These are phyloP conservation scores for Phania funesta DNA, from an alignment of 2,888 invertebrate species.

Conservation along the genomic window DNA sequence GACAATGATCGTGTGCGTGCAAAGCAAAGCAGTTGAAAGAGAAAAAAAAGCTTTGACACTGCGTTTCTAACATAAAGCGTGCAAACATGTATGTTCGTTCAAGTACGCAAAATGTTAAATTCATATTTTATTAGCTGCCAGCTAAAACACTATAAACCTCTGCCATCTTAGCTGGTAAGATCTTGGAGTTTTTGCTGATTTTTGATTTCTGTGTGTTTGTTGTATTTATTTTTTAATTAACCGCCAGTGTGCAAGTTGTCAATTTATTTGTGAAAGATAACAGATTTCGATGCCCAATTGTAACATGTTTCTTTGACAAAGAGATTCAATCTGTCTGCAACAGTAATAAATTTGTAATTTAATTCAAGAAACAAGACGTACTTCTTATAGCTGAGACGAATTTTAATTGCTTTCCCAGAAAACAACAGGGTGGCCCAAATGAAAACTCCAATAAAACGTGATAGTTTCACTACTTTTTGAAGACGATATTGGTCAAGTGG, in stretches of 20 bases:
- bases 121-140: constrained; percentile 19
- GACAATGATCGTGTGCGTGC: constrained; percentile 41
- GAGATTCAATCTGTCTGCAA: background rate
- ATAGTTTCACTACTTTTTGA: no score
- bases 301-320: constrained; percentile 6
- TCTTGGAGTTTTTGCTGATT: background rate
- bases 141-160: background rate
- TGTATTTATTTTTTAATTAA: constrained; percentile 67
- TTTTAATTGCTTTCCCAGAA: no score
- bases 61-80: constrained; percentile 4
- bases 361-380: no score
- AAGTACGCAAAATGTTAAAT: constrained; percentile 31
- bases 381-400: no score
- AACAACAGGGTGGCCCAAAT: no score
- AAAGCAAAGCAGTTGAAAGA: background rate
- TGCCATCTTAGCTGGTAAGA: background rate
- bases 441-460: no score
- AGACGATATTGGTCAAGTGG: no score
- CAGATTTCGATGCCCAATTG: constrained; percentile 65
- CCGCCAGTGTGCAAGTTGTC: constrained; percentile 73
- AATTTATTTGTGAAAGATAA: constrained; percentile 74
- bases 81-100: constrained; percentile 13
- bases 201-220: background rate
- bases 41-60: constrained; percentile 3
- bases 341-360: no score